Conservation (phyloP, 53 echinoderm and acorn worm species). For the Echinarachnius parma region DNA sequence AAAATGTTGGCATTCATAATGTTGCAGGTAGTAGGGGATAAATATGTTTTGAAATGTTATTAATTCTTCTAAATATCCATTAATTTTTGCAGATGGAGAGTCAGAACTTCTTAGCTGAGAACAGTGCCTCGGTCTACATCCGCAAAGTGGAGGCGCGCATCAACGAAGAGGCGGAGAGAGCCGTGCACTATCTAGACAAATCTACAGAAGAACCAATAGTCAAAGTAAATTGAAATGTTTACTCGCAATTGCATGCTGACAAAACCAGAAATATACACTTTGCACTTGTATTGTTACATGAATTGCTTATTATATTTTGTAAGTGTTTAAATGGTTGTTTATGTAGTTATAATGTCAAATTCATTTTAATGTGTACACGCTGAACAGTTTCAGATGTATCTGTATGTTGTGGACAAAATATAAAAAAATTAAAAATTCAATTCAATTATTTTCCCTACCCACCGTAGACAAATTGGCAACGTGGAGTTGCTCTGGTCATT, state of each 20-base stretch:
- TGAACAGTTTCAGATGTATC: too few species aligned
- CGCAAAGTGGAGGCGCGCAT: constrained; percentile 97
- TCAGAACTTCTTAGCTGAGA: constrained; percentile 96
- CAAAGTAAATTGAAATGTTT: constrained; percentile 50
- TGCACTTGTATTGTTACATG: too few species aligned
- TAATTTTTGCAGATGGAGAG: constrained; percentile 70
- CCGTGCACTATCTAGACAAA: constrained; percentile 90
- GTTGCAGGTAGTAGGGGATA: too few species aligned
- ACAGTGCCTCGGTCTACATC: constrained; percentile 98
- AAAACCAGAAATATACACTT: neutral
- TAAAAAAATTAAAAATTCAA: neutral
- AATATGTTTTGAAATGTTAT: too few species aligned
- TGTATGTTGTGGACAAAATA: too few species aligned
- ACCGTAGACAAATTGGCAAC: too few species aligned
- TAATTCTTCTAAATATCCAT: neutral
- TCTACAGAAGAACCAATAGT: constrained; percentile 98
- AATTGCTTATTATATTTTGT: too few species aligned
- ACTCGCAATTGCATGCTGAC: neutral
- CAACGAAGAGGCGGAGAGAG: constrained; percentile 98
- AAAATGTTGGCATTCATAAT: too few species aligned
- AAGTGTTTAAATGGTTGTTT: too few species aligned
- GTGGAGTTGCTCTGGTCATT: too few species aligned
- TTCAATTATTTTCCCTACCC: neutral
- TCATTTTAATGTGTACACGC: too few species aligned
- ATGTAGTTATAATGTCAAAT: too few species aligned